Evolutionary conservation across 2,113 vertebrate species (phyloP).

Genomic region (Xiphorhynchus elegans): DNA sequence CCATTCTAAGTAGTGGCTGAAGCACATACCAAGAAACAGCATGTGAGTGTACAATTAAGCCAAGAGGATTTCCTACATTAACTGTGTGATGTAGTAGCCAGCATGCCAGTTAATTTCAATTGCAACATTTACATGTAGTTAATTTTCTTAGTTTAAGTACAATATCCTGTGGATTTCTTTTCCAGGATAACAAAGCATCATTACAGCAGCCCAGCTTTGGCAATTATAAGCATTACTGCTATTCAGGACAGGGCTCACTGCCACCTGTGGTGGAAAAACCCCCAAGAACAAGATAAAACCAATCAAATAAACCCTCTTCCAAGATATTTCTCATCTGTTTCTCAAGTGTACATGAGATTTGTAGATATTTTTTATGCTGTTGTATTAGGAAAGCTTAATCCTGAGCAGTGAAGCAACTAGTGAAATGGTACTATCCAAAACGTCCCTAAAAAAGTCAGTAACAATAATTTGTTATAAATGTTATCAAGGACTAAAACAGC

Average conservation of each 20-base stretch:
- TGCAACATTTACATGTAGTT: conserved; percentile 22
- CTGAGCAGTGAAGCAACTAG: neutral
- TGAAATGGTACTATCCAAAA: neutral
- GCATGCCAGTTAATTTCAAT: conserved; percentile 13
- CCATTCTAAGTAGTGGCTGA: conserved; percentile 24
- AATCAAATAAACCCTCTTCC: neutral
- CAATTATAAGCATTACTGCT: neutral
- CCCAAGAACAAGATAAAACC: neutral
- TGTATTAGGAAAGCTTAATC: neutral
- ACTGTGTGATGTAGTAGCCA: neutral
- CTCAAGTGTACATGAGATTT: neutral
- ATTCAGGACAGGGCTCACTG: neutral
- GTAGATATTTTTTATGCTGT: neutral
- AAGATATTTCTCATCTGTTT: neutral
- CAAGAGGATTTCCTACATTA: conserved; percentile 30
- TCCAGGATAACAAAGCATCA: neutral
- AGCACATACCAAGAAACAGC: neutral
- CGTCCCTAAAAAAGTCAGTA: rapidly evolving
- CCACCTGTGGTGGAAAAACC: neutral
- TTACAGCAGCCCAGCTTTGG: neutral
- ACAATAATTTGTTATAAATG: neutral
- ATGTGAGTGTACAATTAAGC: neutral
- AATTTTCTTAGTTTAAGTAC: conserved; percentile 13
- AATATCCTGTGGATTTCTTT: conserved; percentile 1
- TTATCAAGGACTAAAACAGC: neutral